phyloP scores from a whole-genome alignment of 2,113 vertebrate genomes.

The Condylura cristata region DNA sequence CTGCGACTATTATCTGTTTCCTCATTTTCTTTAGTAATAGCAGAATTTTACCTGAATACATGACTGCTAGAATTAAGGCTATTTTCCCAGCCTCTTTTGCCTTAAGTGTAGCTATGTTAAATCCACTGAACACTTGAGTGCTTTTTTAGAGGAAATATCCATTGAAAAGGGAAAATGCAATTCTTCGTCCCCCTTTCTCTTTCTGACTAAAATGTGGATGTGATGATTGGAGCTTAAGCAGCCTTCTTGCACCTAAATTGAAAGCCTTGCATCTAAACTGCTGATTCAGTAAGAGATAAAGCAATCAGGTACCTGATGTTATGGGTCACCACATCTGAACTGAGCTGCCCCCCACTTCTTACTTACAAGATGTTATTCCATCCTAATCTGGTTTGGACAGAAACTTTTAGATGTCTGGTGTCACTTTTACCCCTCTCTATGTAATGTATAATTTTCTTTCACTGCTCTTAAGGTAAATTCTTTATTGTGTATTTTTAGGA shows the following conservation, averaged over 20 bases:
- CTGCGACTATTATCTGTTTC: neutral
- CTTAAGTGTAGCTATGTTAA: neutral
- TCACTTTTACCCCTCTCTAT: neutral
- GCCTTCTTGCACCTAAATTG: neutral
- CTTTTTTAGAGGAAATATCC: neutral
- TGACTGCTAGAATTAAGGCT: neutral
- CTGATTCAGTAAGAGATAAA: neutral
- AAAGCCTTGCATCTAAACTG: neutral
- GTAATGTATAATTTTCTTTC: neutral
- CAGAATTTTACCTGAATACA: neutral
- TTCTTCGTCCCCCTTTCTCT: neutral
- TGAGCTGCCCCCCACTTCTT: neutral
- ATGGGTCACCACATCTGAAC: rapidly evolving
- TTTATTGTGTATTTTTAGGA: neutral
- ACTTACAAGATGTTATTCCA: neutral
- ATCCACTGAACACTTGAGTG: neutral
- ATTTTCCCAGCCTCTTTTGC: neutral
- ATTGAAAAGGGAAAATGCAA: neutral
- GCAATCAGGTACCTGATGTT: neutral
- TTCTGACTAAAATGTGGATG: neutral
- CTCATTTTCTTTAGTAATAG: neutral
- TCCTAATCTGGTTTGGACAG: neutral
- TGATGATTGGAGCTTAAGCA: neutral
- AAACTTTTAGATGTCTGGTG: neutral
- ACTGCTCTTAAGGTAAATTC: neutral